Evolutionary conservation across 2,888 invertebrate genomes (phyloP).

Genomic region (Galerucella calmariensis): DNA sequence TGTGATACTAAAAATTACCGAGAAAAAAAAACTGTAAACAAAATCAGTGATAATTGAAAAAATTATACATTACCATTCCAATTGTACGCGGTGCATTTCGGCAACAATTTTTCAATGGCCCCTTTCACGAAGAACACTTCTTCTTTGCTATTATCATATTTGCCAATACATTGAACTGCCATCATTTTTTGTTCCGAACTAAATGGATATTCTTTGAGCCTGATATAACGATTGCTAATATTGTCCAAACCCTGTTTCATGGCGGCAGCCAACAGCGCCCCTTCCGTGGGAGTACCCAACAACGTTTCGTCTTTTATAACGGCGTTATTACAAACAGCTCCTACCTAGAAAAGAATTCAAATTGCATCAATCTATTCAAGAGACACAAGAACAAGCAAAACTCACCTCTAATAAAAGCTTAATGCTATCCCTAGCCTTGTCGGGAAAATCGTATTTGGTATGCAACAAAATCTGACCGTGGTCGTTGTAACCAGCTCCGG

Average conservation of each 20-base stretch:
- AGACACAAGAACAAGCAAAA: background rate
- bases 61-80: slow-evolving; percentile 70
- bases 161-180: slow-evolving; percentile 92
- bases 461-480: slow-evolving; percentile 85
- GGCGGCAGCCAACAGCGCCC: slow-evolving; percentile 91
- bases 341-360: slow-evolving; percentile 68
- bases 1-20: background rate
- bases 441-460: slow-evolving; percentile 77
- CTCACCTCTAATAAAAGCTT: slow-evolving; percentile 84
- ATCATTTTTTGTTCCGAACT: slow-evolving; percentile 98
- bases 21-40: background rate
- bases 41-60: background rate
- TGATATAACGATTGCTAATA: slow-evolving; percentile 80
- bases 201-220: slow-evolving; percentile 96
- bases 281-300: slow-evolving; percentile 97
- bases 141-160: slow-evolving; percentile 79
- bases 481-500: slow-evolving; percentile 92
- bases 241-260: slow-evolving; percentile 93
- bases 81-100: slow-evolving; percentile 85
- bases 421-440: slow-evolving; percentile 79
- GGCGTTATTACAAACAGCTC: slow-evolving; percentile 96
- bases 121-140: slow-evolving; percentile 89
- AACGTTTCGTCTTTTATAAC: slow-evolving; percentile 85
- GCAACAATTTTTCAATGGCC: slow-evolving; percentile 90
- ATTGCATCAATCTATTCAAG: slow-evolving; percentile 1